A percentile compares a stretch with the other conserved stretches of the same genome.
Evolutionary conservation across 1,140 invertebrate genomes (phyloP).

Genomic region (Diorhabda elongata): DNA sequence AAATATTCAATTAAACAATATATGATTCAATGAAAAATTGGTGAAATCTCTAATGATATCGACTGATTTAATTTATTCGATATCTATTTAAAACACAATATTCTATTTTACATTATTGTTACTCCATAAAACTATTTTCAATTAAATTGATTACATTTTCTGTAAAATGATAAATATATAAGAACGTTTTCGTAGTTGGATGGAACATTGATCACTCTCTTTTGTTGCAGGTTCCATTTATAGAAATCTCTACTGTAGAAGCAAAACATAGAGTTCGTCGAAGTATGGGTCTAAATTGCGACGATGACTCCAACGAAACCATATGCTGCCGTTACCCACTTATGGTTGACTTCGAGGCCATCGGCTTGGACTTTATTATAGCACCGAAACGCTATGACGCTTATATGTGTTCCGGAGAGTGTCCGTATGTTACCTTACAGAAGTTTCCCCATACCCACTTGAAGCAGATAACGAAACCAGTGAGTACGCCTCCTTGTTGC

Average conservation of each 20-base stretch:
- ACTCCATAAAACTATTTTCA: too few species aligned
- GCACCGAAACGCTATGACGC: constrained; percentile 94
- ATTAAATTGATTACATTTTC: too few species aligned
- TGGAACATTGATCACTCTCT: not conserved
- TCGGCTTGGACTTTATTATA: constrained; percentile 98
- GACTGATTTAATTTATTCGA: too few species aligned
- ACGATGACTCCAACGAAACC: constrained; percentile 70
- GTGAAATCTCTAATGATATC: too few species aligned
- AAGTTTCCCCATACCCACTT: constrained; percentile 93
- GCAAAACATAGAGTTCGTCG: constrained; percentile 63
- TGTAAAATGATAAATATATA: too few species aligned
- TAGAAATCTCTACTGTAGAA: constrained; percentile 69
- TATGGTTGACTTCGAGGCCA: constrained; percentile 92
- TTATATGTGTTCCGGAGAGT: constrained; percentile 94
- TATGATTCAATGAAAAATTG: too few species aligned
- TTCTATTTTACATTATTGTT: too few species aligned
- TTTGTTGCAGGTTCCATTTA: constrained; percentile 66
- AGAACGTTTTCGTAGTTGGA: too few species aligned
- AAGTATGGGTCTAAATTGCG: constrained; percentile 74
- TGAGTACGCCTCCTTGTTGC: constrained; percentile 80
- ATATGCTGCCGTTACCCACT: constrained; percentile 87
- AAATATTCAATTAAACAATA: too few species aligned
- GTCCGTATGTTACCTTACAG: constrained; percentile 83
- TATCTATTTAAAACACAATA: too few species aligned
- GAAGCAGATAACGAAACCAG: constrained; percentile 66